Percentiles rank a stretch among this genome's conserved stretches.
Evolutionary conservation across 2,797 vertebrate species (phyloP).

Genomic region (Dallia pectoralis): DNA sequence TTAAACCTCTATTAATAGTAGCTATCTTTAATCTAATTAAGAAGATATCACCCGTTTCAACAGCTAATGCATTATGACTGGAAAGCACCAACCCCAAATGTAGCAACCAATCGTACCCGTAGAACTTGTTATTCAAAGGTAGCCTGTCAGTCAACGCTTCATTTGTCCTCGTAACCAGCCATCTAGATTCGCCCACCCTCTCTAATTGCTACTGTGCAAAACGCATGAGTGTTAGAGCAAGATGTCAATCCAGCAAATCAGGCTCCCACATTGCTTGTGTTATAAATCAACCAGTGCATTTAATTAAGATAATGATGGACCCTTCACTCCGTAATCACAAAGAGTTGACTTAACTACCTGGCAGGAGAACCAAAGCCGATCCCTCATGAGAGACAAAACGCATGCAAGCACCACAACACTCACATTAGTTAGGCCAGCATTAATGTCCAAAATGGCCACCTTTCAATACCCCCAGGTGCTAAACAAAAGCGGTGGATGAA

Average conservation of each 20-base stretch:
- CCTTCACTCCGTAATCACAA: conserved; percentile 37
- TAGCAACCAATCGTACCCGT: background rate
- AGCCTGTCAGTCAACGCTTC: background rate
- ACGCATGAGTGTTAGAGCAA: conserved; percentile 12
- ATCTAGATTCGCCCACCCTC: conserved; percentile 8
- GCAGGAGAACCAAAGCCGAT: conserved; percentile 11
- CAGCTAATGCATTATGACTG: background rate
- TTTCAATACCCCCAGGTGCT: conserved; percentile 27
- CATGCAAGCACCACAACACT: conserved; percentile 6
- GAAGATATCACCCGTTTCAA: background rate
- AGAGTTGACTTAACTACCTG: conserved; percentile 14
- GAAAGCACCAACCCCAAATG: background rate
- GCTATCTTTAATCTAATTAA: background rate
- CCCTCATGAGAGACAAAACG: conserved; percentile 24
- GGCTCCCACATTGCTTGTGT: conserved; percentile 1
- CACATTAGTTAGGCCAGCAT: conserved; percentile 27
- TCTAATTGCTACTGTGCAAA: conserved; percentile 31
- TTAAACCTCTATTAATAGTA: background rate
- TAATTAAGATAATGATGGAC: conserved; percentile 40
- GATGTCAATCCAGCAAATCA: conserved; percentile 17
- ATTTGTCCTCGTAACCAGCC: conserved; percentile 9
- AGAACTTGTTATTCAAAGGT: background rate
- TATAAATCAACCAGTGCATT: conserved; percentile 37
- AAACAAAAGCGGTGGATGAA: conserved; percentile 31
- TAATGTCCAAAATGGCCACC: conserved; percentile 24